Evolutionary conservation across 2,888 invertebrate species (phyloP), one percentile per base, ranked within the genome.

Genomic region (Anthophora plumipes): DNA sequence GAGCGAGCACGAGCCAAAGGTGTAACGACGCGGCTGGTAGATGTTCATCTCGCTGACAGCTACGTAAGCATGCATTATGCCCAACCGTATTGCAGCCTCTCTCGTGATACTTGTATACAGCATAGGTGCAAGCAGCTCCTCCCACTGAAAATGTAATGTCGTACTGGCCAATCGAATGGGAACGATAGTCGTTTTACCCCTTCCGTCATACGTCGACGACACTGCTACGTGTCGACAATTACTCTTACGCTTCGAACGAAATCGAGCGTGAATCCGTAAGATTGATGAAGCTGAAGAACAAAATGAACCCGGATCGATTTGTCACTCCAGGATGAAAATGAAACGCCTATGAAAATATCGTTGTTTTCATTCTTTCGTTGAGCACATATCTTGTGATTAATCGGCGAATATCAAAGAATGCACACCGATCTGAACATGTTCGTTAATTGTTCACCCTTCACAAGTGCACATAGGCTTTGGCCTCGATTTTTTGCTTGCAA

Each of bases 71-170:
- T 71, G 66, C 81, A 85, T 85, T 85, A 83, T 81, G 78, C 80
- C 57, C 80, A 76, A 80, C 70, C 78, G 61, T 68, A 64, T n/a
- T 72, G 76, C 76, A 73, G 9, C 14, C 48, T 48, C 46, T 48
- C 20, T 48, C 41, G 11, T 25, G n/a, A 39, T 70, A 41, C 50
- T 41, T 52, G 70, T 55, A 41, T 64, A 66, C 41, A 54, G 69
- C 80, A 39, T 72, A 61, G 80, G 86, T 83, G 82, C 82, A 79
- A 84, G 69, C 86, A 81, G 90, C 92, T 91, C 92, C 92, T 91
- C 91, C 91, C 89, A 91, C 90, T 87, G 87, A 74, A 84, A 86
- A 81, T 82, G 82, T 84, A 85, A 85, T 87, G 85, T 85, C 85
- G 72, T 82, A 82, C 75, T 84, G 87, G 85, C 90, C 91, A 91